phyloP scores from a whole-genome alignment of 2,888 invertebrate species.

The Sylvicola cinctus region DNA sequence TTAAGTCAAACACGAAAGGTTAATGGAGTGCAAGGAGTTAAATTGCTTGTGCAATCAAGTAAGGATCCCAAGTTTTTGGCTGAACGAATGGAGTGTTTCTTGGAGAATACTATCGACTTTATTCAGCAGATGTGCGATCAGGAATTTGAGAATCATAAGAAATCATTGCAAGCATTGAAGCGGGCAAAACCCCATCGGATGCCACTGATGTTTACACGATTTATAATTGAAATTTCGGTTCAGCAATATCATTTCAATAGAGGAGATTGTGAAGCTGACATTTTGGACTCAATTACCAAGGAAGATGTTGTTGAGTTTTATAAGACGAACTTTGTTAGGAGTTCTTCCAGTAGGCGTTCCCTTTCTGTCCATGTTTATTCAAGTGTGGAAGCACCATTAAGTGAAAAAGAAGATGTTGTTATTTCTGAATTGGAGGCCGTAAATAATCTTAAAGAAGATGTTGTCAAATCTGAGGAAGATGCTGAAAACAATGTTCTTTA shows the following conservation, averaged over 20 bases:
- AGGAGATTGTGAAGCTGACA: conserved; percentile 62
- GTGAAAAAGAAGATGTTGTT: too few relatives aligned
- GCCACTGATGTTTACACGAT: conserved; percentile 42
- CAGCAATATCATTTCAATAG: conserved; percentile 87
- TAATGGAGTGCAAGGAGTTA: conserved; percentile 67
- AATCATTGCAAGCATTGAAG: conserved; percentile 59
- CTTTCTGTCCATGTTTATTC: conserved; percentile 22
- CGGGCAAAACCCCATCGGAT: conserved; percentile 85
- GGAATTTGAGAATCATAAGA: conserved; percentile 65
- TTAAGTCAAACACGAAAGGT: conserved; percentile 67
- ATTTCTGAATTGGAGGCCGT: too few relatives aligned
- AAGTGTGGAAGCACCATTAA: conserved; percentile 40
- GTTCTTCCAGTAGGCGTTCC: conserved; percentile 28
- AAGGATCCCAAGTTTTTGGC: conserved; percentile 68
- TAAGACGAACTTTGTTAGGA: conserved; percentile 25
- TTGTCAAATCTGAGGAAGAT: too few relatives aligned
- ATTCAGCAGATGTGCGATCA: conserved; percentile 41
- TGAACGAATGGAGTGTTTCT: conserved; percentile 68
- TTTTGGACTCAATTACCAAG: conserved; percentile 56
- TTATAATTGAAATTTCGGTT: conserved; percentile 67
- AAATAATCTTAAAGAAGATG: too few relatives aligned
- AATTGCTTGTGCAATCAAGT: conserved; percentile 62
- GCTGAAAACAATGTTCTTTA: too few relatives aligned
- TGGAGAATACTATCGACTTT: conserved; percentile 55
- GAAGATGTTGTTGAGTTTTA: conserved; percentile 63